A percentile compares a stretch with the other conserved stretches of the same genome.
phyloP scores from a whole-genome alignment of 2,113 vertebrate species.

The Corythaixoides concolor region DNA sequence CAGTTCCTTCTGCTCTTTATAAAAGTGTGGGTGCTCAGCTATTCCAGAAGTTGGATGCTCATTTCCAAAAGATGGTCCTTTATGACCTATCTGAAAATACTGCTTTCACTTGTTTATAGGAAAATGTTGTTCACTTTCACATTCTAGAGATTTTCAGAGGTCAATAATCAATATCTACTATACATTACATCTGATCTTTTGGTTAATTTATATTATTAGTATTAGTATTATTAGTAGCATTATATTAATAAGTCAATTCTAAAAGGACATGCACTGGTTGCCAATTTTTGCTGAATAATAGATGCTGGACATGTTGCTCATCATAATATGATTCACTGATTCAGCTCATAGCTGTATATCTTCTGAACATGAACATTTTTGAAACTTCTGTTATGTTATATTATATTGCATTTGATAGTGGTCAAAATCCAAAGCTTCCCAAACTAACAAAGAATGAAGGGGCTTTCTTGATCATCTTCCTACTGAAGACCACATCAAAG shows the following conservation, averaged over 20 bases:
- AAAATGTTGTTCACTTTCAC: not conserved
- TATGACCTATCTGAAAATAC: not conserved
- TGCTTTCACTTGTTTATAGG: not conserved
- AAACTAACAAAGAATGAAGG: not conserved
- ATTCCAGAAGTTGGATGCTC: not conserved
- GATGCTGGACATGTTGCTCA: not conserved
- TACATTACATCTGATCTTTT: not conserved
- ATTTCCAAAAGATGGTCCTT: not conserved
- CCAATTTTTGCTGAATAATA: not conserved
- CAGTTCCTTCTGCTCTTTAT: not conserved
- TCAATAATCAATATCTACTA: not conserved
- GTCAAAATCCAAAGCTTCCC: not conserved
- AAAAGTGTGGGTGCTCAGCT: not conserved
- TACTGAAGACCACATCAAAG: not conserved
- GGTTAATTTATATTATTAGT: not conserved
- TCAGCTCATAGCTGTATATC: not conserved
- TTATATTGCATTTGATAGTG: not conserved
- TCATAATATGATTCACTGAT: not conserved
- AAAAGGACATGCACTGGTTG: not conserved
- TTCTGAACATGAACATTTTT: not conserved
- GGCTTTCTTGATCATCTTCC: not conserved
- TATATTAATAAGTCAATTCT: not conserved
- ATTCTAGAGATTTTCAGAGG: not conserved
- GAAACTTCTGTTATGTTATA: not conserved
- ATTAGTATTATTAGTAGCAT: not conserved